A percentile compares a stretch with the other conserved stretches of the same genome.
phyloP scores from a whole-genome alignment of 2,888 invertebrate genomes.

The Ophion ventricosus region DNA sequence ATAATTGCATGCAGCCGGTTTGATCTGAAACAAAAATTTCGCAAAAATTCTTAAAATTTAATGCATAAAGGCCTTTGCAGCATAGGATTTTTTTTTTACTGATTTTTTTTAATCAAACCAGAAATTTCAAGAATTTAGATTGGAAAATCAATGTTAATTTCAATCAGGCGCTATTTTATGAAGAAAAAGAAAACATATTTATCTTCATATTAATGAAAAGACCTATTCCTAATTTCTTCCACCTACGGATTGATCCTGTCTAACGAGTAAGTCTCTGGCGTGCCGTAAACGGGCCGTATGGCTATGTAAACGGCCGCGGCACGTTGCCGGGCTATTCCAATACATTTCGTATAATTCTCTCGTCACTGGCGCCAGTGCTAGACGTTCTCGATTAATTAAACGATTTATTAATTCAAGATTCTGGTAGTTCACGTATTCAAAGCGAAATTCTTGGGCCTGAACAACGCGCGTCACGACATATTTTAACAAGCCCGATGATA shows the following conservation, averaged over 20 bases:
- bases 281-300: neutral
- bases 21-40: no score
- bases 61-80: no score
- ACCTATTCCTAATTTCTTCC: neutral
- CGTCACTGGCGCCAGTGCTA: constrained; percentile 68
- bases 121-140: no score
- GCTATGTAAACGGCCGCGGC: neutral
- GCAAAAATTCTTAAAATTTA: no score
- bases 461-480: constrained; percentile 46
- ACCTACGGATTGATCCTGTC: neutral
- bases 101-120: no score
- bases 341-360: constrained; percentile 50
- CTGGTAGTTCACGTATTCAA: constrained; percentile 57
- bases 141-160: no score
- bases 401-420: constrained; percentile 66
- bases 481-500: constrained; percentile 44
- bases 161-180: no score
- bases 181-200: neutral
- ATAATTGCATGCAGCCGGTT: no score
- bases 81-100: no score
- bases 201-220: neutral
- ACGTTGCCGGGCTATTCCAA: neutral
- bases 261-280: neutral
- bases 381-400: constrained; percentile 67
- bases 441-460: constrained; percentile 34